A percentile compares a stretch with the other conserved stretches of the same genome.
Conservation (phyloP, 2,113 vertebrate species). For the Mormoops blainvillei region DNA sequence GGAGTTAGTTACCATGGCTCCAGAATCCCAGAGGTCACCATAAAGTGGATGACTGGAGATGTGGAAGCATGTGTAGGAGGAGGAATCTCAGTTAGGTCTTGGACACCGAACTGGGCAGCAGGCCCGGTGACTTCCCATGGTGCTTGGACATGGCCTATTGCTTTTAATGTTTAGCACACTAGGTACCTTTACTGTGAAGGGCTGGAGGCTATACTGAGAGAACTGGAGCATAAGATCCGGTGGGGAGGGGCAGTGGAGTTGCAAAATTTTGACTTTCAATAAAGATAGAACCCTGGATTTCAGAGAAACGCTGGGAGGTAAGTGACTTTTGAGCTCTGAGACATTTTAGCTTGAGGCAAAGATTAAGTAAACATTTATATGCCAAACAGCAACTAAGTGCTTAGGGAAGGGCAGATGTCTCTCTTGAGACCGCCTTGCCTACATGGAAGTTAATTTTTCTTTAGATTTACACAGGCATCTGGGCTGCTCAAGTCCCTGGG, state of each 20-base stretch:
- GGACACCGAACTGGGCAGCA: neutral
- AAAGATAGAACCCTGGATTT: neutral
- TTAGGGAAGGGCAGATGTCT: conserved; percentile 23
- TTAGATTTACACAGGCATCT: conserved; percentile 11
- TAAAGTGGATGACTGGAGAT: neutral
- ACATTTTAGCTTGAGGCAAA: conserved; percentile 42
- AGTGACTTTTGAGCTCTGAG: neutral
- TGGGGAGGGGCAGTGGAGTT: neutral
- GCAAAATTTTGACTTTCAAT: neutral
- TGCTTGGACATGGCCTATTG: neutral
- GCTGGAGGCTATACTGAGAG: neutral
- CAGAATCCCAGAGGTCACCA: neutral
- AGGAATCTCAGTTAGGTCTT: neutral
- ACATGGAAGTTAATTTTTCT: conserved; percentile 31
- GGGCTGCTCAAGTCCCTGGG: neutral
- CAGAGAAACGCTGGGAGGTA: neutral
- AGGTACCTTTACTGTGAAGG: neutral
- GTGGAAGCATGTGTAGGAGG: neutral
- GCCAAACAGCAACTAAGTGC: neutral
- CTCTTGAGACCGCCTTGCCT: conserved; percentile 25
- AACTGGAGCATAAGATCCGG: too few relatives aligned
- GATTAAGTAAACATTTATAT: conserved; percentile 32
- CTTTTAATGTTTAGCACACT: neutral
- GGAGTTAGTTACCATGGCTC: neutral
- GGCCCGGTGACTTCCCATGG: neutral